These are phyloP conservation scores for Probosciger aterrimus DNA, from an alignment of 2,113 vertebrate genomes.

Conservation along the genomic window DNA sequence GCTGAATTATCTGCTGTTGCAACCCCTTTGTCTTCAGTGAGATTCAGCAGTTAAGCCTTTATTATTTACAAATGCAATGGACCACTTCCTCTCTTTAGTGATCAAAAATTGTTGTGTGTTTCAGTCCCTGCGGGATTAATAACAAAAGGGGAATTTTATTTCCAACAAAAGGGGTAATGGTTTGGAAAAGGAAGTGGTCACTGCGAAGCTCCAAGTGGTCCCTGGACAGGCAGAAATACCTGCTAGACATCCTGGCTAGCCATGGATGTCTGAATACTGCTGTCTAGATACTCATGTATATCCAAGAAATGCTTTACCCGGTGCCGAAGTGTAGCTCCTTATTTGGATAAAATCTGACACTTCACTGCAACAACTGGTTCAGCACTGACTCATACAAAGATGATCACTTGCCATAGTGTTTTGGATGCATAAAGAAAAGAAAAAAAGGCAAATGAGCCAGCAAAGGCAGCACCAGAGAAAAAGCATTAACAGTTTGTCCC, in stretches of 20 bases:
- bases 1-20: neutral
- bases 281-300: neutral
- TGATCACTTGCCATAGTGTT: neutral
- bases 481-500: neutral
- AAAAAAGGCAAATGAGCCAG: neutral
- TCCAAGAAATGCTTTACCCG: neutral
- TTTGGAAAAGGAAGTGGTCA: rapidly evolving
- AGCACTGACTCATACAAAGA: conserved; percentile 46
- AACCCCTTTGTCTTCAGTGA: neutral
- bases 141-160: neutral
- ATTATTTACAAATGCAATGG: neutral
- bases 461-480: neutral
- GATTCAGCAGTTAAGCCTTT: neutral
- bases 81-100: neutral
- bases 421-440: neutral
- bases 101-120: neutral
- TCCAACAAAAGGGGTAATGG: neutral
- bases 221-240: neutral
- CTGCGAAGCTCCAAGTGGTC: neutral
- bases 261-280: neutral
- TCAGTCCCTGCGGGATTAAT: neutral
- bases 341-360: conserved; percentile 56
- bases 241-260: neutral
- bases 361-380: neutral
- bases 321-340: conserved; percentile 4